Percentiles rank a stretch among this genome's conserved stretches.
Conservation (phyloP, 2,888 invertebrate genomes). For the Microchrysa polita region DNA sequence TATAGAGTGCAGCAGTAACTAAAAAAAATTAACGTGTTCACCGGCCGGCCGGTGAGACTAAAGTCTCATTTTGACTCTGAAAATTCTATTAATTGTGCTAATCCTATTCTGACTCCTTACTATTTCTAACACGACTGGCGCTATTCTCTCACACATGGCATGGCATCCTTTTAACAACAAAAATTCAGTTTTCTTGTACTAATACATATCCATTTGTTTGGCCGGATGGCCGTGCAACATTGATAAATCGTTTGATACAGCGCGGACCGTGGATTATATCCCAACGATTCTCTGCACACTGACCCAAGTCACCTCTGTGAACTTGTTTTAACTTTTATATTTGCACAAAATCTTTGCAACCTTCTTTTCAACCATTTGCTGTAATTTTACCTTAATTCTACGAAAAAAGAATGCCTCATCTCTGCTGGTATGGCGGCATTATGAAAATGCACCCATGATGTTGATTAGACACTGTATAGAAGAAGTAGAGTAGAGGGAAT, state of each 20-base stretch:
- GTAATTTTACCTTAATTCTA: conserved; percentile 28
- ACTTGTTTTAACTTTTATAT: background rate
- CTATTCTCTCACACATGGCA: too few relatives aligned
- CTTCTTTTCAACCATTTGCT: background rate
- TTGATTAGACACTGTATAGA: conserved; percentile 19
- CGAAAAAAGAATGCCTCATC: conserved; percentile 10
- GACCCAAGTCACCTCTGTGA: background rate
- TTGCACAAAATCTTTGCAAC: background rate
- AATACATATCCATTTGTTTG: conserved; percentile 5
- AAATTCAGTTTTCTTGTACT: too few relatives aligned
- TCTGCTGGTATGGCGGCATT: background rate
- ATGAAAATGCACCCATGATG: too few relatives aligned
- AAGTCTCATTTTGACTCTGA: too few relatives aligned
- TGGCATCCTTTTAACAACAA: too few relatives aligned
- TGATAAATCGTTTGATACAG: conserved; percentile 32
- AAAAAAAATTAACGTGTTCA: too few relatives aligned
- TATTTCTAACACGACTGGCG: too few relatives aligned
- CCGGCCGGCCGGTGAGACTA: too few relatives aligned
- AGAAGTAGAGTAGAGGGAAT: conserved; percentile 9
- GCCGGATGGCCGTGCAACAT: background rate
- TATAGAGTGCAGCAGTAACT: too few relatives aligned
- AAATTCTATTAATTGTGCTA: too few relatives aligned
- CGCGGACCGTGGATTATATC: too few relatives aligned
- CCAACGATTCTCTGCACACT: background rate
- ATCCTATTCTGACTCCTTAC: too few relatives aligned